Evolutionary conservation across 2,888 invertebrate genomes (phyloP).

Genomic region (Calameuta pallipes): DNA sequence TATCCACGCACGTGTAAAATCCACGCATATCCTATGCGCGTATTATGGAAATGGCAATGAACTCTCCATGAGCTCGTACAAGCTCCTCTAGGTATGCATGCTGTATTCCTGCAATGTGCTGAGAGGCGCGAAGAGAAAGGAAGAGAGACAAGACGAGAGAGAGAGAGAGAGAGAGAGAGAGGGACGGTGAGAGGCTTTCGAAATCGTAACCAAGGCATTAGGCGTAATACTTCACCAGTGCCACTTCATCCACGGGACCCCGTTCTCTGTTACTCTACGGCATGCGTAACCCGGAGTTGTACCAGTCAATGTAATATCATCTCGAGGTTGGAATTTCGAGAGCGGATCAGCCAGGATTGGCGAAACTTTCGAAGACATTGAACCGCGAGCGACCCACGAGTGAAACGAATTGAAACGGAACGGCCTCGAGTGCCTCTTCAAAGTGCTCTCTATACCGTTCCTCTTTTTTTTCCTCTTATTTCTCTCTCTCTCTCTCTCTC

Average conservation of each 20-base stretch:
- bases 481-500: too few relatives aligned
- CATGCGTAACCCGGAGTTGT: not conserved
- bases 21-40: not conserved
- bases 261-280: not conserved
- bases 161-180: not conserved
- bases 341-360: conserved; percentile 35
- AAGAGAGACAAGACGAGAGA: not conserved
- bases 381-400: conserved; percentile 33
- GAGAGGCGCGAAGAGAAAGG: too few relatives aligned
- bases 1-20: not conserved
- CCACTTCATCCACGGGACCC: not conserved
- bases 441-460: not conserved
- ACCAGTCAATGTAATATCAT: conserved; percentile 4
- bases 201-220: conserved; percentile 24
- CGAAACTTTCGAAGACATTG: conserved; percentile 58
- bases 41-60: conserved; percentile 35
- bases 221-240: conserved; percentile 1
- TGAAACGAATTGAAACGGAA: conserved; percentile 31
- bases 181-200: conserved; percentile 29
- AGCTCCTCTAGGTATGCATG: too few relatives aligned
- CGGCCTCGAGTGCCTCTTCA: conserved; percentile 7
- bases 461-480: not conserved
- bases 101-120: too few relatives aligned
- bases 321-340: conserved; percentile 47
- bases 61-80: conserved; percentile 17